Conservation (phyloP, 1,140 invertebrate species). For the Cotesia chilonis region DNA sequence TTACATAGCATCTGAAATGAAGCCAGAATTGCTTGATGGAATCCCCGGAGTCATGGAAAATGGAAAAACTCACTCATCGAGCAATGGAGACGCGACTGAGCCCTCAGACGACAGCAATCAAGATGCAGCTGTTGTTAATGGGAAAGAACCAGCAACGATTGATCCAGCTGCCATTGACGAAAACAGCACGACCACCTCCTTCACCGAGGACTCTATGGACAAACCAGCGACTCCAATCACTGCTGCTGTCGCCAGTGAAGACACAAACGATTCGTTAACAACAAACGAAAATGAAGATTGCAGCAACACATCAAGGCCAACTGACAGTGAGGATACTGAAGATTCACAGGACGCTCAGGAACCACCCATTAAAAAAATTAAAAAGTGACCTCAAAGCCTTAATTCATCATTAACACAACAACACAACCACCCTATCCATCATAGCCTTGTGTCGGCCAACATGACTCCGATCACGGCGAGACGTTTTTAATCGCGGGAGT, state of each 20-base stretch:
- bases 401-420: slow-evolving; percentile 27
- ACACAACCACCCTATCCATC: slow-evolving; percentile 44
- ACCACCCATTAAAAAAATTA: slow-evolving; percentile 62
- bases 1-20: slow-evolving; percentile 82
- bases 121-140: slow-evolving; percentile 53
- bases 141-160: slow-evolving; percentile 49
- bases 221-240: slow-evolving; percentile 65
- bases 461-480: slow-evolving; percentile 56
- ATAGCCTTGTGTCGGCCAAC: slow-evolving; percentile 54
- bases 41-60: slow-evolving; percentile 72
- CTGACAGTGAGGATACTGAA: slow-evolving; percentile 62
- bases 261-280: slow-evolving; percentile 59
- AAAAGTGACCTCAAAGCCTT: slow-evolving; percentile 59
- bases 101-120: slow-evolving; percentile 68
- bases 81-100: slow-evolving; percentile 62
- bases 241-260: slow-evolving; percentile 54
- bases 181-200: slow-evolving; percentile 73
- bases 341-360: slow-evolving; percentile 61
- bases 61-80: slow-evolving; percentile 64
- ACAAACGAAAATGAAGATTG: slow-evolving; percentile 59
- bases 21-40: slow-evolving; percentile 82
- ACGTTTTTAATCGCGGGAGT: slow-evolving; percentile 50
- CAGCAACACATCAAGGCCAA: slow-evolving; percentile 60
- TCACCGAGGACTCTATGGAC: slow-evolving; percentile 77
- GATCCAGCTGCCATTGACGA: slow-evolving; percentile 62